Conservation (phyloP, 2,797 vertebrate genomes). For the Myotis vivesi region DNA sequence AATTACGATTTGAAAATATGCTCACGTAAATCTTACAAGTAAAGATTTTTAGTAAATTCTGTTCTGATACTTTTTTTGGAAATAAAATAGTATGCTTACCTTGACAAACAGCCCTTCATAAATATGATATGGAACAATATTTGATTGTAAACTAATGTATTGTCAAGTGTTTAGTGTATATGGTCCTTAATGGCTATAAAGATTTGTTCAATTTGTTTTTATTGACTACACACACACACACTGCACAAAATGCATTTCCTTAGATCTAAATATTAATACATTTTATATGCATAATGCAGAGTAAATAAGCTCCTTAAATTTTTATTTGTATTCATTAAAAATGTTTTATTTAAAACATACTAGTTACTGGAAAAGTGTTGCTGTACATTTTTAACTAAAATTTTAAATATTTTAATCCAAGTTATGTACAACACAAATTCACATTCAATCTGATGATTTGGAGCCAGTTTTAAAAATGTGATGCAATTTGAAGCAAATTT, state of each 20-base stretch:
- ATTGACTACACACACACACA: neutral
- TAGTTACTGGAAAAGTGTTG: neutral
- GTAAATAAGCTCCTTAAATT: neutral
- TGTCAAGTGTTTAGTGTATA: neutral
- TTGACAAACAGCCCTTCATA: neutral
- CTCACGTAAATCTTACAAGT: neutral
- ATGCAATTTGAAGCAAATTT: conserved; percentile 53
- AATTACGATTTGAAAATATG: neutral
- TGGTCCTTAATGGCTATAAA: neutral
- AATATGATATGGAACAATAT: neutral
- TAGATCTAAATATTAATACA: neutral
- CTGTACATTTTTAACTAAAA: conserved; percentile 21
- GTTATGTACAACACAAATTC: neutral
- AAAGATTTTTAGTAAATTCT: neutral
- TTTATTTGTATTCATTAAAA: neutral
- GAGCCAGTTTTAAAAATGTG: neutral
- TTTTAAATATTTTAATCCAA: conserved; percentile 11
- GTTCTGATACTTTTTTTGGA: neutral
- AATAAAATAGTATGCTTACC: neutral
- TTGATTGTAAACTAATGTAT: neutral
- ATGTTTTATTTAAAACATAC: neutral
- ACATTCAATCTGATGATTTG: neutral
- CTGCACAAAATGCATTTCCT: neutral
- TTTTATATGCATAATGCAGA: neutral
- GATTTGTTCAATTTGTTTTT: neutral